Conservation (phyloP, 2,888 invertebrate genomes). For the Euphydryas editha region DNA sequence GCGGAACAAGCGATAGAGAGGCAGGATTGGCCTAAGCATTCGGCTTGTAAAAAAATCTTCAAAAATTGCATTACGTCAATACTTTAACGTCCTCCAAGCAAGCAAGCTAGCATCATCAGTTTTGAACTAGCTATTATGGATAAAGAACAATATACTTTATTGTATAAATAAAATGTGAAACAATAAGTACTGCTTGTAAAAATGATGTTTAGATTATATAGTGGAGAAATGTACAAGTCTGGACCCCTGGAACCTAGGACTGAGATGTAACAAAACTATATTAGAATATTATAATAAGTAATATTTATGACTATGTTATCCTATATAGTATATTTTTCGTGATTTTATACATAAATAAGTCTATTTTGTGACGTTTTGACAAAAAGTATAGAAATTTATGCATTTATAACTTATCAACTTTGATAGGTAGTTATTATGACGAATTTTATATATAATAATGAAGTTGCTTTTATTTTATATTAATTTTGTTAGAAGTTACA, state of each 20-base stretch:
- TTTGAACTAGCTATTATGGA: constrained; percentile 16
- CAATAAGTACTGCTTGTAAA: background rate
- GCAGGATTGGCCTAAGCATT: too few relatives aligned
- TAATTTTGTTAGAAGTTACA: constrained; percentile 48
- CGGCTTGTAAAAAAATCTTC: too few relatives aligned
- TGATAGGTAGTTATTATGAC: constrained; percentile 47
- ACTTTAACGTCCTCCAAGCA: too few relatives aligned
- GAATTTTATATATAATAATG: constrained; percentile 49
- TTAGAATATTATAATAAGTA: constrained; percentile 18
- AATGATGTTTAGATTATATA: background rate
- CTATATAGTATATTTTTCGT: constrained; percentile 26
- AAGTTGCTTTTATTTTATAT: constrained; percentile 57
- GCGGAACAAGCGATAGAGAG: too few relatives aligned
- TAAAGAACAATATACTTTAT: background rate
- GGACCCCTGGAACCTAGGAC: constrained; percentile 31
- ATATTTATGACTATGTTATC: constrained; percentile 30
- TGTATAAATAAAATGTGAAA: background rate
- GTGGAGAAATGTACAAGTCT: background rate
- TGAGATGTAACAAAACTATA: constrained; percentile 10
- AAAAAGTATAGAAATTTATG: constrained; percentile 38
- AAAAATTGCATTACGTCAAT: too few relatives aligned
- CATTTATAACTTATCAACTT: constrained; percentile 44
- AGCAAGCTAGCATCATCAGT: too few relatives aligned
- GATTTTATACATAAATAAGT: constrained; percentile 34
- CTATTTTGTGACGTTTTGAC: constrained; percentile 36